These are phyloP conservation scores for Dioctria linearis DNA, from an alignment of 2,888 invertebrate species.

Conservation along the genomic window DNA sequence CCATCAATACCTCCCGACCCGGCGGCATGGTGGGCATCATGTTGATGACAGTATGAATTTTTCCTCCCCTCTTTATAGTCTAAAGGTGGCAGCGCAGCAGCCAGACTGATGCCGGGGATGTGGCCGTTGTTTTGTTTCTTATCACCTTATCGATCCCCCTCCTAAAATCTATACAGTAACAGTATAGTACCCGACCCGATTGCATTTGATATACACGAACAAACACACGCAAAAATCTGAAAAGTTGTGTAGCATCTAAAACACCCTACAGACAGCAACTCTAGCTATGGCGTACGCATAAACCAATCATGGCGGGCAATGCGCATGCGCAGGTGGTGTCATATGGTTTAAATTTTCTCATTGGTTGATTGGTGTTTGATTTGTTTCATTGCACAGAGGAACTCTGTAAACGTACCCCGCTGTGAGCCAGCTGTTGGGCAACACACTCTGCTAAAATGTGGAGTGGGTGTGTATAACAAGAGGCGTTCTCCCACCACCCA, in stretches of 20 bases:
- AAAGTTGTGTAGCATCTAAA: not conserved
- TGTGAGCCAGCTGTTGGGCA: slow-evolving; percentile 3
- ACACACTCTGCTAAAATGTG: not conserved
- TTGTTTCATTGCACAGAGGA: slow-evolving; percentile 30
- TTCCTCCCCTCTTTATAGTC: slow-evolving; percentile 6
- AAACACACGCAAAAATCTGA: too few relatives aligned
- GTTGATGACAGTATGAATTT: not conserved
- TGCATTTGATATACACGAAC: too few relatives aligned
- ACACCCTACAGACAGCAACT: slow-evolving; percentile 56
- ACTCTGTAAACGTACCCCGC: slow-evolving; percentile 2
- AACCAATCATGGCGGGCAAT: slow-evolving; percentile 67
- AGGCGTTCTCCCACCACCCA: slow-evolving; percentile 33
- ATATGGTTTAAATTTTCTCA: slow-evolving; percentile 44
- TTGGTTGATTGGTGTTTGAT: slow-evolving; percentile 50
- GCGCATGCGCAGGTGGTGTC: slow-evolving; percentile 65
- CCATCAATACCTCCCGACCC: slow-evolving; percentile 1
- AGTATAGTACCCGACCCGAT: not conserved
- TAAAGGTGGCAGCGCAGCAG: not conserved
- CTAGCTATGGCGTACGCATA: slow-evolving; percentile 69
- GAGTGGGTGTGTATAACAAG: slow-evolving; percentile 32
- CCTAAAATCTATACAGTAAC: slow-evolving; percentile 11
- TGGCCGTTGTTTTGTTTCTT: slow-evolving; percentile 21
- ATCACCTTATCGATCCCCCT: slow-evolving; percentile 30
- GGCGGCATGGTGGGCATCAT: not conserved
- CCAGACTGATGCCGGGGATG: slow-evolving; percentile 19